phyloP scores from a whole-genome alignment of 2,888 invertebrate genomes.

The Cheilosia impressa region DNA sequence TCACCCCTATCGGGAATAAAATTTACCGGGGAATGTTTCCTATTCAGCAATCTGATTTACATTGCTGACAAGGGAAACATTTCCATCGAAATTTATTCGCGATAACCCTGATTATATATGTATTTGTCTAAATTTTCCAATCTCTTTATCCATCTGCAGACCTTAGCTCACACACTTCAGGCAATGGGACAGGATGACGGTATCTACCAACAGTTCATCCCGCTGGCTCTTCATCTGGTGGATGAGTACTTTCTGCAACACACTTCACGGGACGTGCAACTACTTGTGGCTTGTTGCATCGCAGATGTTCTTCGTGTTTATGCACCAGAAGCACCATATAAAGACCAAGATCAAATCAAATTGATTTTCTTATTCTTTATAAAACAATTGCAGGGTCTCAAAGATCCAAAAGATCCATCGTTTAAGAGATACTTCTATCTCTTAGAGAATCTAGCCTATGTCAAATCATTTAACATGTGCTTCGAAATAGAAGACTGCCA shows the following conservation, averaged over 20 bases:
- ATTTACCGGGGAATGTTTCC: too few relatives aligned
- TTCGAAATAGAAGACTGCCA: slow-evolving; percentile 98
- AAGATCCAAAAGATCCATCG: slow-evolving; percentile 98
- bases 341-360: slow-evolving; percentile 96
- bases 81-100: too few relatives aligned
- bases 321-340: slow-evolving; percentile 98
- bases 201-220: slow-evolving; percentile 95
- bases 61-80: too few relatives aligned
- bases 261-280: slow-evolving; percentile 94
- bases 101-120: too few relatives aligned
- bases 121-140: background rate
- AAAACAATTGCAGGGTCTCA: slow-evolving; percentile 95
- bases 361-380: slow-evolving; percentile 97
- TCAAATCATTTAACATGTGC: slow-evolving; percentile 99
- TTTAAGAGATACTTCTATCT: slow-evolving; percentile 99
- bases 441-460: slow-evolving; percentile 97
- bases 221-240: slow-evolving; percentile 95
- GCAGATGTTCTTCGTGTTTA: slow-evolving; percentile 98
- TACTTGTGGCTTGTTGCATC: slow-evolving; percentile 98
- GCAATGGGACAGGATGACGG: slow-evolving; percentile 98
- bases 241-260: slow-evolving; percentile 97
- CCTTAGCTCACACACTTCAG: slow-evolving; percentile 96
- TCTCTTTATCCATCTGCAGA: slow-evolving; percentile 84
- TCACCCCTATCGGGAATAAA: too few relatives aligned
- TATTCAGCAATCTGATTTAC: too few relatives aligned